Evolutionary conservation across 2,113 vertebrate species (phyloP), one percentile per base, ranked within the genome.

Genomic region (Haemorhous mexicanus): DNA sequence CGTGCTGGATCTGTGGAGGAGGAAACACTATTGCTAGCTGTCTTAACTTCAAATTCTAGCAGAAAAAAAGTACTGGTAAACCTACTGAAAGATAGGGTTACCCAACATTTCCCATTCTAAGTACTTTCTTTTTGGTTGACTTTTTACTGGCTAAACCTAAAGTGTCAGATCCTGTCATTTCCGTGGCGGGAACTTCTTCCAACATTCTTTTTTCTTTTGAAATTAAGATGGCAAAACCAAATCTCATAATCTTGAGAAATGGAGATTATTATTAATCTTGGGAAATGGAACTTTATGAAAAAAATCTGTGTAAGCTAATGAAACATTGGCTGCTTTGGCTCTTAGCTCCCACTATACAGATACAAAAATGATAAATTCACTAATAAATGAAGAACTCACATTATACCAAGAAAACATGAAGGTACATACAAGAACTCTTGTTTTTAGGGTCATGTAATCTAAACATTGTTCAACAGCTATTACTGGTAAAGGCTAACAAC

Each of bases 1-100:
- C 0, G 0, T 23, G 41, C n/a, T 49, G 8, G 26, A n/a, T 72
- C 44, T 87, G 55, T 56, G 37, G 24, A 73, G 27, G 14, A 83
- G 32, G 37, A 22, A 91, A 73, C 13, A 15, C 24, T 47, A 35
- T 10, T 56, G 35, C 26, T 87, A 3, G 19, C 37, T 47, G 69
- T 55, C 77, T 74, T 62, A 64, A 47, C 26, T 85, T 72, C 16
- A 67, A 84, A 76, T 41, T 56, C 59, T 47, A 72, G 21, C 18
- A 68, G 52, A 32, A 41, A 50, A 66, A 69, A 52, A 16, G 4
- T 15, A 24, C 33, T 61, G 20, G 17, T 47, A 74, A 72, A 53
- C 8, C 43, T 83, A 64, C 23, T 28, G 21, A 69, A 76, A 90
- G 21, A 28, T 4, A 41, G 19, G 6, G 16, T 32, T 49, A n/a